Base-by-base conservation (phyloP, 2,797 vertebrate species). In the Lepilemur ruficaudatus region DNA sequence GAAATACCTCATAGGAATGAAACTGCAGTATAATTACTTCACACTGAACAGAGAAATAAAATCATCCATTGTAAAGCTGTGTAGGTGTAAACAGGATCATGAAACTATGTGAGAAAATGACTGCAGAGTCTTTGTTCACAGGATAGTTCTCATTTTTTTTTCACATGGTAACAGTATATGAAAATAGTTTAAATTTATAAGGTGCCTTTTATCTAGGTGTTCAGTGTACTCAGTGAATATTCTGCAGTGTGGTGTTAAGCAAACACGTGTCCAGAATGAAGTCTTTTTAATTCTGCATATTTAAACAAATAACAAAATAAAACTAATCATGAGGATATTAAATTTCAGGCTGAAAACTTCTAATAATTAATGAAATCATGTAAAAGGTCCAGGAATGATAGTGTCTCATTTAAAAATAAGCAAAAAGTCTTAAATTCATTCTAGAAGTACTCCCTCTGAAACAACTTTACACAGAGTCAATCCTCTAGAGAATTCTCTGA, bases 61-160 rank as follows among this genome's bases (percentile, higher is more conserved):
- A 85, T 41, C 55, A 81, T 63, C 83, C 57, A 69, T 80, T 81
- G 86, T 92, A 93, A 79, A 61, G 35, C 17, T 85, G 12, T 59
- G 83, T 35, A 55, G 52, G 30, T 94, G 15, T 78, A 92, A 92
- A 89, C 15, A 78, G 12, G 4, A 7, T 92, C 59, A 23, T 63
- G 22, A 79, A 82, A 94, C 65, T 76, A 30, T 65, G 32, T 88
- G 80, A 57, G 80, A 69, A 97, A 95, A 89, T 73, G 82, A 73
- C 8, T 88, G 4, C 23, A 41, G 41, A 91, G 48, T 63, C 78
- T 76, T 84, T 94, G 76, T 91, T 95, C 46, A 82, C 38, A 50
- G 87, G 83, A 46, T 38, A 80, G 38, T 55, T 73, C 57, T 89
- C 30, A 43, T 80, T 92, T 95, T 25, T 61, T 95, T 96, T 96